These are phyloP conservation scores for Nasonia longicornis DNA, from an alignment of 1,140 invertebrate species.

Conservation along the genomic window DNA sequence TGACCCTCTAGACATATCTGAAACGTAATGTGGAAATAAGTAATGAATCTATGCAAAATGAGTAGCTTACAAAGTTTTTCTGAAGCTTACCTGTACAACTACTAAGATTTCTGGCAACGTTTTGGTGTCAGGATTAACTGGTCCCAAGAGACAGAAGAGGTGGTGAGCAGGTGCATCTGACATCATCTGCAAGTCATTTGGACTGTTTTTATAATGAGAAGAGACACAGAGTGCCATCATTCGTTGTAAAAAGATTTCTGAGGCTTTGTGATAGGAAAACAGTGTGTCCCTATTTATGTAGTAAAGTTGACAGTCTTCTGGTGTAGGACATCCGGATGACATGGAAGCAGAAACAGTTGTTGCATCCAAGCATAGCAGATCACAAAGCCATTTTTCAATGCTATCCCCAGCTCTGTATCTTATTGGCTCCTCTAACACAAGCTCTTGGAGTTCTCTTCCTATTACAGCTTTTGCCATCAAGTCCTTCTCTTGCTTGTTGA, in stretches of 20 bases:
- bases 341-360: constrained; percentile 73
- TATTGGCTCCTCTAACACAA: constrained; percentile 94
- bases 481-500: constrained; percentile 63
- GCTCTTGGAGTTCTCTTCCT: constrained; percentile 68
- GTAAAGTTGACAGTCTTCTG: constrained; percentile 90
- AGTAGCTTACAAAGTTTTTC: neutral
- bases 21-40: constrained; percentile 10
- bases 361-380: constrained; percentile 92
- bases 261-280: constrained; percentile 97
- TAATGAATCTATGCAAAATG: neutral
- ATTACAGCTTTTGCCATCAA: constrained; percentile 64
- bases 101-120: constrained; percentile 91
- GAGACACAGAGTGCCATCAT: constrained; percentile 95
- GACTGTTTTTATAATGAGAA: constrained; percentile 99
- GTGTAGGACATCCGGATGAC: constrained; percentile 86
- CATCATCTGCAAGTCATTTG: constrained; percentile 98
- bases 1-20: constrained; percentile 95
- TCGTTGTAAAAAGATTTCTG: constrained; percentile 93
- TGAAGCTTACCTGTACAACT: constrained; percentile 80
- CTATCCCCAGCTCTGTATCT: constrained; percentile 90
- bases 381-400: constrained; percentile 93
- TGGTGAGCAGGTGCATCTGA: constrained; percentile 99
- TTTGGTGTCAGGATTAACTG: constrained; percentile 79
- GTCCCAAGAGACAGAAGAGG: constrained; percentile 94
- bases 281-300: constrained; percentile 94